Base-by-base conservation (phyloP, 2,113 vertebrate species). In the Dendropsophus ebraccatus region DNA sequence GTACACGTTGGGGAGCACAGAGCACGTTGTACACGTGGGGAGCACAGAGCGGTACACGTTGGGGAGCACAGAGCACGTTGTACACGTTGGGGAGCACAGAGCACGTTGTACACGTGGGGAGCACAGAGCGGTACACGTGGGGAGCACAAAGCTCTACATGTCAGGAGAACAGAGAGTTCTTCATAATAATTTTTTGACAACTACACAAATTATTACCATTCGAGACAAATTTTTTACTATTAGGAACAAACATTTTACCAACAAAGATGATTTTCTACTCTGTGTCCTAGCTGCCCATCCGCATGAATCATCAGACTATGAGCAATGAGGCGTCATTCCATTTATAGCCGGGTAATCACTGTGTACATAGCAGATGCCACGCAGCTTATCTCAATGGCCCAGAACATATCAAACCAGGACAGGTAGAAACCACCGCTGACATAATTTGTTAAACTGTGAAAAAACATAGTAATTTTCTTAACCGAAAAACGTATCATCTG, bases 321-420 rank as follows among this genome's bases (percentile, higher is more conserved):
- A 60, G 30, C 77, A 79, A 60, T 79, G 77, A 79, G 54, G 77
- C 32, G 32, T 60, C 30, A 56, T 78, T 78, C 32, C 76, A 58
- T 56, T 41, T 79, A 37, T 58, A 79, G 77, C 77, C 5, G 54
- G 37, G 52, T 58, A 56, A 60, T 79, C 32, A 32, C 77, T 79
- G 77, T n/a, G n/a, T 21, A 60, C 32, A 54, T 60, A 76, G 45
- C 77, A 79, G 52, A 60, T 54, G 77, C 54, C 77, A 60, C 60
- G 21, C 32, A 14, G 77, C 35, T 79, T 79, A 79, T 79, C 77
- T 41, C 77, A 79, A 60, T 79, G 23, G 32, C 32, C 5, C 52
- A 79, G 30, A 60, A 58, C 77, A 12, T 78, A 37, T 58, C 19
- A 41, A 37, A 14, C 76, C 19, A 1, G 32, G 54, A 23, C 76